phyloP scores from a whole-genome alignment of 2,113 vertebrate species.

The Istiophorus platypterus region DNA sequence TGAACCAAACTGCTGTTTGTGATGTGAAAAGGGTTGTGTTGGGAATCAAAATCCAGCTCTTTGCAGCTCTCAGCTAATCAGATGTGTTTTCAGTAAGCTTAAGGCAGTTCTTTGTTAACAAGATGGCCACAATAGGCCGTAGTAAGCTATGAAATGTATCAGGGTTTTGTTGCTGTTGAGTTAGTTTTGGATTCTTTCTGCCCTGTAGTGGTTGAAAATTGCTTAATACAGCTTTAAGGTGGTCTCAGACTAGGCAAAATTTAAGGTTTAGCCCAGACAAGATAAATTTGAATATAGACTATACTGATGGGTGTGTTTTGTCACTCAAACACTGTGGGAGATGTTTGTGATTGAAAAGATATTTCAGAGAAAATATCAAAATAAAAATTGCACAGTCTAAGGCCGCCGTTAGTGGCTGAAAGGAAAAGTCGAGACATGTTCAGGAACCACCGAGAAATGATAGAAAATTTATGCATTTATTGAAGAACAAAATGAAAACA shows the following conservation, averaged over 20 bases:
- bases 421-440: constrained; percentile 62
- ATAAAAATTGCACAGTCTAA: constrained; percentile 55
- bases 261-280: neutral
- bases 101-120: constrained; percentile 62
- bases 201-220: constrained; percentile 30
- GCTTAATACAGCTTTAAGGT: constrained; percentile 39
- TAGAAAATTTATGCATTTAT: constrained; percentile 73
- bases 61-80: constrained; percentile 25
- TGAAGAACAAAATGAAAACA: constrained; percentile 76
- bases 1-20: neutral
- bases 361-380: neutral
- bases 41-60: constrained; percentile 8
- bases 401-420: constrained; percentile 50
- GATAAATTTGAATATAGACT: constrained; percentile 20
- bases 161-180: neutral
- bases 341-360: constrained; percentile 32
- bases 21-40: neutral
- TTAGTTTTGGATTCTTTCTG: constrained; percentile 13
- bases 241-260: neutral
- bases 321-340: constrained; percentile 37
- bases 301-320: constrained; percentile 23
- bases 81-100: constrained; percentile 13
- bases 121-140: neutral
- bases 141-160: constrained; percentile 9
- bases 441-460: constrained; percentile 62